phyloP scores from a whole-genome alignment of 1,140 invertebrate genomes.

The Heliconius hewitsoni region DNA sequence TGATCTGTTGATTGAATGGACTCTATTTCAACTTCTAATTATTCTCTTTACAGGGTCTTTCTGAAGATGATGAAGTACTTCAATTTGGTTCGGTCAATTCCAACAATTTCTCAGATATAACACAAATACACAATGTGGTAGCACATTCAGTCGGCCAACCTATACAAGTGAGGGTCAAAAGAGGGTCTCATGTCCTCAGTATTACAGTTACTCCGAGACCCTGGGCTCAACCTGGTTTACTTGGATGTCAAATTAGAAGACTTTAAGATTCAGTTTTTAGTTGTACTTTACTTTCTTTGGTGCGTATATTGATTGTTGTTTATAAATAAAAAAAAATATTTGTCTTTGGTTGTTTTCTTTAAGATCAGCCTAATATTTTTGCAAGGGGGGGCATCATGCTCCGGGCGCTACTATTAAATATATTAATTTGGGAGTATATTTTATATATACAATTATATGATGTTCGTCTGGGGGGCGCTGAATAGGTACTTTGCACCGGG shows the following conservation, averaged over 20 bases:
- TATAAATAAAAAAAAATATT: too few species aligned
- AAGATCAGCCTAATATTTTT: too few species aligned
- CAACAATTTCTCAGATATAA: conserved; percentile 87
- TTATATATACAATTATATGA: too few species aligned
- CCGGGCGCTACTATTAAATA: too few species aligned
- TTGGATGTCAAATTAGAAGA: conserved; percentile 85
- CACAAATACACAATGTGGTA: conserved; percentile 87
- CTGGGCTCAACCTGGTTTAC: conserved; percentile 88
- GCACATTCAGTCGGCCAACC: conserved; percentile 86
- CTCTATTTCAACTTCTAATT: too few species aligned
- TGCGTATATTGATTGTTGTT: too few species aligned
- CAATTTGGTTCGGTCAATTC: conserved; percentile 92
- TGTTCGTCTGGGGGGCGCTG: too few species aligned
- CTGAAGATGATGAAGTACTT: conserved; percentile 87
- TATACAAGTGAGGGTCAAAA: conserved; percentile 84
- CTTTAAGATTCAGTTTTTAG: not conserved
- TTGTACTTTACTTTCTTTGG: not conserved
- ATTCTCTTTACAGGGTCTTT: conserved; percentile 86
- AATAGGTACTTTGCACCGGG: too few species aligned
- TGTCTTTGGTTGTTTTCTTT: too few species aligned
- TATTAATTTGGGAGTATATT: too few species aligned
- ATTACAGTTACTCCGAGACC: conserved; percentile 85
- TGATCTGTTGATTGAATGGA: too few species aligned
- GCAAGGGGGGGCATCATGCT: too few species aligned
- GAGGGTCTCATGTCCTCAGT: conserved; percentile 79